Base-by-base conservation (phyloP, 2,888 invertebrate genomes). In the Tyria jacobaeae region DNA sequence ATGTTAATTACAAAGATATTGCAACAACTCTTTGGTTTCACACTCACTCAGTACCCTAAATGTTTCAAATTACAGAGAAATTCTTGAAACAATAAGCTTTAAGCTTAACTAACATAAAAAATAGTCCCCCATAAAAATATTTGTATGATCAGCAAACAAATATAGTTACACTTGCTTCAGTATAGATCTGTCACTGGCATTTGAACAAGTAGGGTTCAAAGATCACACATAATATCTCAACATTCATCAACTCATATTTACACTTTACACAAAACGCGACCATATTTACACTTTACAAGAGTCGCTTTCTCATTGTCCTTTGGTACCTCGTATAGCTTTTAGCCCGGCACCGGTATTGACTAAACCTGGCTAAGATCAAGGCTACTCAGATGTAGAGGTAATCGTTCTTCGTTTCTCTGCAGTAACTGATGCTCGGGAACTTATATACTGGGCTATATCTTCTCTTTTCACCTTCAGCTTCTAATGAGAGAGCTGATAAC, bases 381-480 rank as follows among this genome's bases (percentile, higher is more conserved):
- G 84, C 85, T 85, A 88, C 86, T 92, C 92, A 94, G 78, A 94
- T 94, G 77, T 94, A 94, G 4, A 94, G 83, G 64, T 93, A 94
- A 78, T 94, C 93, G 76, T 92, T 93, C 79, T 93, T 92, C 34
- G 89, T 90, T 75, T 92, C 89, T 71, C 87, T 86, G 75, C 92
- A 92, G 71, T 92, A 93, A 71, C 86, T 87, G 75, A 93, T 93
- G 77, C 91, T 94, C 59, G 93, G 94, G 80, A 89, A 94, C 81
- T 90, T 94, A 86, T 91, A 93, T 37, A 90, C 94, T 64, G 90
- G 94, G 83, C 89, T 92, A 87, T 91, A 94, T 80, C 90, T 89
- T 72, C 85, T 83, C 66, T 84, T 88, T 58, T 92, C 91, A 47
- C 78, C 82, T 66, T 92, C 91, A 39, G 90, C 87, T 73, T 92